phyloP scores from a whole-genome alignment of 2,113 vertebrate genomes.

The Pomatorhinus ruficollis region DNA sequence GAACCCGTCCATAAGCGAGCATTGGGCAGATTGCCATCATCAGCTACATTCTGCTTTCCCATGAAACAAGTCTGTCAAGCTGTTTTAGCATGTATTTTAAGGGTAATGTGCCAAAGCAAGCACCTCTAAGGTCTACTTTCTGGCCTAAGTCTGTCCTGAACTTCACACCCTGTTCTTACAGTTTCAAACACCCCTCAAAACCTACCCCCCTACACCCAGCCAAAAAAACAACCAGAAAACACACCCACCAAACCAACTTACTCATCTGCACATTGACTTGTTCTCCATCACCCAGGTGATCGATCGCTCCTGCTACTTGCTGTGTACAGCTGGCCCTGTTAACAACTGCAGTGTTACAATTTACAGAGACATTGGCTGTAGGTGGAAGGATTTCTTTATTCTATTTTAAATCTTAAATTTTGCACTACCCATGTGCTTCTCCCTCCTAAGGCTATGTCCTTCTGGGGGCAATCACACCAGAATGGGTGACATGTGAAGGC shows the following conservation, averaged over 20 bases:
- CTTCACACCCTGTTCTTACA: neutral
- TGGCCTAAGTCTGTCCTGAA: neutral
- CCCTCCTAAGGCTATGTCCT: neutral
- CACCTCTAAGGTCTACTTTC: neutral
- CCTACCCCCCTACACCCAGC: neutral
- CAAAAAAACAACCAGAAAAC: neutral
- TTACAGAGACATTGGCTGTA: neutral
- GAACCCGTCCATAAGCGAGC: rapidly evolving
- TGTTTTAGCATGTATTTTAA: neutral
- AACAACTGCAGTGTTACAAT: neutral
- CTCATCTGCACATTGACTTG: neutral
- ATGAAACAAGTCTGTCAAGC: neutral
- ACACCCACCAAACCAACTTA: neutral
- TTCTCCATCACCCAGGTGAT: neutral
- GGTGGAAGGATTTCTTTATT: neutral
- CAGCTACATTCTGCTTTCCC: neutral
- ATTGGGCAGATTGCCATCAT: neutral
- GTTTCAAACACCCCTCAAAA: neutral
- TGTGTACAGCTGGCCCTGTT: rapidly evolving
- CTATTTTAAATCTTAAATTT: neutral
- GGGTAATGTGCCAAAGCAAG: neutral
- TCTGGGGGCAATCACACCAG: neutral
- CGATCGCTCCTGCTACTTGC: neutral
- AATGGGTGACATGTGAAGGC: rapidly evolving
- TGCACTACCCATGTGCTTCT: neutral